Evolutionary conservation across 1,140 invertebrate species (phyloP), one percentile per base, ranked within the genome.

Genomic region (Lordiphosa clarofinis): DNA sequence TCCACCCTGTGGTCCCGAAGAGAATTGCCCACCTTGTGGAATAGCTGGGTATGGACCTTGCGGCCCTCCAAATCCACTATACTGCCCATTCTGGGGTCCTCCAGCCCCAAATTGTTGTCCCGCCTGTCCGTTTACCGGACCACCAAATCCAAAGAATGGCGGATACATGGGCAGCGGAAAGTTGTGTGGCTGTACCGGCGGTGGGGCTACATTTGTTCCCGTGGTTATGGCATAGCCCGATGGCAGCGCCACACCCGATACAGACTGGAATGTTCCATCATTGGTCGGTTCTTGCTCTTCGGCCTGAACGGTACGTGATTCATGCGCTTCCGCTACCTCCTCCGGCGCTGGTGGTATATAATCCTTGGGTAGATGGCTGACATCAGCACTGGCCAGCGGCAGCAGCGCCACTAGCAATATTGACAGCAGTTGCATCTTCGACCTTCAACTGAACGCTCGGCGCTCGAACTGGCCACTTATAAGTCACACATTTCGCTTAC

Each of bases 131-230:
- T 24, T 24, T 24, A 6, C 21, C 21, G 37, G 7, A 1, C 64
- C 63, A 6, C 63, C 73, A 24, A 82, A 82, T 5, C 78, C 73
- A 33, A 78, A 84, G 54, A 62, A 82, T 4, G 78, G 78, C 21
- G 78, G 78, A 10, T 86, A 82, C 7, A 84, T 84, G 49, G 76
- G 76, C 54, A 82, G 47, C 4, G 78, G 78, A 19, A 82, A 82
- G 42, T 82, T 82, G 12, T 78, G 76, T 3, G 76, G 72, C 13
- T 65, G 36, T 28, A 31, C 50, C 5, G 67, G 48, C 9, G 58
- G 48, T 0, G 59, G 58, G 35, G 37, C 46, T 0, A 82, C 46
- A 46, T 82, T 82, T 5, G 37, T 36, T 3, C 73, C 68, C 1
- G 69, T 69, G 4, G 78, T 73, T 38, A 78, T 57, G 1, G 73